A percentile compares a stretch with the other conserved stretches of the same genome.
Evolutionary conservation across 2,113 vertebrate species (phyloP).

Genomic region (Collichthys lucidus): DNA sequence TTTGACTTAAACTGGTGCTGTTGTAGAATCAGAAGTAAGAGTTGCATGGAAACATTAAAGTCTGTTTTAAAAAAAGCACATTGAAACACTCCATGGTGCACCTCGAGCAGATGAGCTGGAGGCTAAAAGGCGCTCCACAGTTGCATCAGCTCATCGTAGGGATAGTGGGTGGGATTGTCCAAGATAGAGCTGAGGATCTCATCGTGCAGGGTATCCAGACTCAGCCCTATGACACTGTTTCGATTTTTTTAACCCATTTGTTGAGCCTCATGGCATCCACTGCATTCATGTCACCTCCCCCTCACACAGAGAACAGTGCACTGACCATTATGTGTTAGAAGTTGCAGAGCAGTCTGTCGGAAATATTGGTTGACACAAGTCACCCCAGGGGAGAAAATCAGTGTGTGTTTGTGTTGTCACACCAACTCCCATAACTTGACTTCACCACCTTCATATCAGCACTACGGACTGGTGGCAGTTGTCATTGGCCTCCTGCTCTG

Average conservation of each 20-base stretch:
- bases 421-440: conserved; percentile 18
- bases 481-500: conserved; percentile 21
- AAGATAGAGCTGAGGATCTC: conserved; percentile 53
- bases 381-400: conserved; percentile 24
- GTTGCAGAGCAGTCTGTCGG: conserved; percentile 42
- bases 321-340: conserved; percentile 42
- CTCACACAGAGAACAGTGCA: conserved; percentile 32
- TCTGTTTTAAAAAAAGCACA: conserved; percentile 28
- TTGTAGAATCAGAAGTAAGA: conserved; percentile 14
- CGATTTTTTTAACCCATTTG: conserved; percentile 45
- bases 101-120: conserved; percentile 55
- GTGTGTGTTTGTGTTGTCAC: conserved; percentile 37
- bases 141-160: conserved; percentile 42
- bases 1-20: neutral
- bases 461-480: conserved; percentile 9
- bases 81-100: conserved; percentile 45
- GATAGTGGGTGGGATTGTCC: conserved; percentile 65
- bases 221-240: conserved; percentile 54
- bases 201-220: conserved; percentile 60
- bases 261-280: conserved; percentile 59
- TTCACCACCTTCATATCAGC: conserved; percentile 19
- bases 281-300: conserved; percentile 58
- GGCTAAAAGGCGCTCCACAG: conserved; percentile 54
- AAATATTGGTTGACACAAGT: conserved; percentile 55
- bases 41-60: conserved; percentile 25